Conservation (phyloP, 2,797 vertebrate species). For the Acrossocheilus wenchowensis region DNA sequence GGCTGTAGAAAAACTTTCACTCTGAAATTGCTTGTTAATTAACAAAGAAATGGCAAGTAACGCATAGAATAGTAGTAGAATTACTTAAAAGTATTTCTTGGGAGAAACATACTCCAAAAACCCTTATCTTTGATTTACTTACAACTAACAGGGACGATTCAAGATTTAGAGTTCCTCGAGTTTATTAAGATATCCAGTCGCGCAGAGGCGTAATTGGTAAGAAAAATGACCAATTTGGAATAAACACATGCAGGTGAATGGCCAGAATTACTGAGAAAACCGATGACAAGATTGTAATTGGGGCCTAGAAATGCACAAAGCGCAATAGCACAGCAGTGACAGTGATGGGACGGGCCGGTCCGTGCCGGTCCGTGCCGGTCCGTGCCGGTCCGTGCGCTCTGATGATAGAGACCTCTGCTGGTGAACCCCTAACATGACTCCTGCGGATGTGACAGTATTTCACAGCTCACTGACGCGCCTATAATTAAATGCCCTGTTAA, state of each 20-base stretch:
- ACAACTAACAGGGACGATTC: not conserved
- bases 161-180: not conserved
- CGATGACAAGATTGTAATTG: conserved; percentile 8
- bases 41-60: not conserved
- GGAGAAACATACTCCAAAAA: not conserved
- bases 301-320: conserved; percentile 15
- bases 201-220: conserved; percentile 1
- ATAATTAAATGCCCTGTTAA: conserved; percentile 66
- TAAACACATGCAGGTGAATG: not conserved
- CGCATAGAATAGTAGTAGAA: not conserved
- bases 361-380: conserved; percentile 59
- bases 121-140: not conserved
- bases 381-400: conserved; percentile 58
- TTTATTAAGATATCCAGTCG: not conserved
- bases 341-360: conserved; percentile 66
- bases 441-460: conserved; percentile 59
- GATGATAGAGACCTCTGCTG: conserved; percentile 60
- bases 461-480: conserved; percentile 68
- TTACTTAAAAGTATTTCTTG: not conserved
- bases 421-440: conserved; percentile 30
- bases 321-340: conserved; percentile 31
- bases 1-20: not conserved
- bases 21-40: not conserved
- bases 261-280: conserved; percentile 9
- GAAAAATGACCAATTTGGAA: conserved; percentile 8